Evolutionary conservation across 92 coral and sea anemone genomes (phyloP).

Genomic region (Blastomussa wellsi): DNA sequence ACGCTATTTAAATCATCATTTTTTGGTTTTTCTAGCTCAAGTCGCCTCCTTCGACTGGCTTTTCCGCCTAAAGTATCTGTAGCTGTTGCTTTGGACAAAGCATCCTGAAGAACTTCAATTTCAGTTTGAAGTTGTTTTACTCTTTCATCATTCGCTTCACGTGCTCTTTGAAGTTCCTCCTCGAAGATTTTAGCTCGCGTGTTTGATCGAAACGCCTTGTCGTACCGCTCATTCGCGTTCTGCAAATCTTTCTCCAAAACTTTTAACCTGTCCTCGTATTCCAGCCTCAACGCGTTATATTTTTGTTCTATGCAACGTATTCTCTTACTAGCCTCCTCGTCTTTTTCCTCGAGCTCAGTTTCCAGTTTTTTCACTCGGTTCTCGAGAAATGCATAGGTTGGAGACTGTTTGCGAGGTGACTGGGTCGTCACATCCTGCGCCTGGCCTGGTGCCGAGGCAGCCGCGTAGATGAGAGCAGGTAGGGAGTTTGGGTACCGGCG

Average conservation of each 20-base stretch:
- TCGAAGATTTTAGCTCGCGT: constrained; percentile 74
- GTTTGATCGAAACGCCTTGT: constrained; percentile 56
- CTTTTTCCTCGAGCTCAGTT: constrained; percentile 85
- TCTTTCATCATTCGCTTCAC: constrained; percentile 73
- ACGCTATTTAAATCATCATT: constrained; percentile 2
- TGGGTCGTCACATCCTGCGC: constrained; percentile 75
- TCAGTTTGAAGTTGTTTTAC: constrained; percentile 75
- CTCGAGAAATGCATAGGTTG: constrained; percentile 87
- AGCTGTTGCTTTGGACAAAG: constrained; percentile 65
- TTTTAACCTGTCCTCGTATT: constrained; percentile 84
- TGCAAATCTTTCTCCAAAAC: constrained; percentile 70
- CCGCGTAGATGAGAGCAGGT: constrained; percentile 97
- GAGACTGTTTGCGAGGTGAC: constrained; percentile 85
- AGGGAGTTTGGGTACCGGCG: constrained; percentile 97
- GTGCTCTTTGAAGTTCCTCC: constrained; percentile 74
- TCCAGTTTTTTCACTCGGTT: constrained; percentile 87
- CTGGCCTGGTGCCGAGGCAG: constrained; percentile 99
- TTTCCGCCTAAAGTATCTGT: constrained; percentile 23
- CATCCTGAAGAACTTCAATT: constrained; percentile 79
- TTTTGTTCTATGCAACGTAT: constrained; percentile 91
- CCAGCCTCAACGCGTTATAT: constrained; percentile 84
- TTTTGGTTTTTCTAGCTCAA: constrained; percentile 36
- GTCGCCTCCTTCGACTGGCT: constrained; percentile 38
- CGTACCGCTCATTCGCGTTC: constrained; percentile 66
- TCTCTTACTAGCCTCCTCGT: constrained; percentile 82